These are phyloP conservation scores for Oscheius sp. DNA, from an alignment of 1,140 invertebrate species.

Conservation along the genomic window DNA sequence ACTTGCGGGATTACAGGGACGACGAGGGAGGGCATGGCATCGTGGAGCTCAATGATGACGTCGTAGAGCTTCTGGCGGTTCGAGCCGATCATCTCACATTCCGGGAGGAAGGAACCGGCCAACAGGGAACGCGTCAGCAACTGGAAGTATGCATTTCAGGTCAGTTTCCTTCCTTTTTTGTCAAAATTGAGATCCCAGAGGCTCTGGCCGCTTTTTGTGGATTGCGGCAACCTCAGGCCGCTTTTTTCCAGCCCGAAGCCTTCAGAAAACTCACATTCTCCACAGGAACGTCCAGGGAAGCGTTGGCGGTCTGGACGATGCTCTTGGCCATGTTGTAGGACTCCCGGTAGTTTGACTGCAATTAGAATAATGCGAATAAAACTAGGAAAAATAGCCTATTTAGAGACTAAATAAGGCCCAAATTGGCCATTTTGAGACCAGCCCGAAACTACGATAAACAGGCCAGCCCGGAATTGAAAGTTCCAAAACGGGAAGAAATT, in stretches of 20 bases:
- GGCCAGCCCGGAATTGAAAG: too few species aligned
- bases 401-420: too few species aligned
- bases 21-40: neutral
- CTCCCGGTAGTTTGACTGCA: neutral
- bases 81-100: neutral
- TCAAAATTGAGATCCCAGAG: too few species aligned
- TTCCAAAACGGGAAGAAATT: too few species aligned
- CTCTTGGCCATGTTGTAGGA: neutral
- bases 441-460: too few species aligned
- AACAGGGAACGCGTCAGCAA: neutral
- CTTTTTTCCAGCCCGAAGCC: too few species aligned
- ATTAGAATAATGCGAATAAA: too few species aligned
- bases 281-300: neutral
- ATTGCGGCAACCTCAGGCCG: too few species aligned
- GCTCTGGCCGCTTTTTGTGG: too few species aligned
- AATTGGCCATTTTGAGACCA: too few species aligned
- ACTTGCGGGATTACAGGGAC: neutral
- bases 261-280: neutral
- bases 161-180: too few species aligned
- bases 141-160: neutral
- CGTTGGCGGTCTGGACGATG: neutral
- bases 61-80: neutral
- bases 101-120: neutral
- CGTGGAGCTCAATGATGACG: neutral
- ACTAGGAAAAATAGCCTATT: too few species aligned